phyloP scores from a whole-genome alignment of 2,113 vertebrate genomes.

The Mungos mungo region DNA sequence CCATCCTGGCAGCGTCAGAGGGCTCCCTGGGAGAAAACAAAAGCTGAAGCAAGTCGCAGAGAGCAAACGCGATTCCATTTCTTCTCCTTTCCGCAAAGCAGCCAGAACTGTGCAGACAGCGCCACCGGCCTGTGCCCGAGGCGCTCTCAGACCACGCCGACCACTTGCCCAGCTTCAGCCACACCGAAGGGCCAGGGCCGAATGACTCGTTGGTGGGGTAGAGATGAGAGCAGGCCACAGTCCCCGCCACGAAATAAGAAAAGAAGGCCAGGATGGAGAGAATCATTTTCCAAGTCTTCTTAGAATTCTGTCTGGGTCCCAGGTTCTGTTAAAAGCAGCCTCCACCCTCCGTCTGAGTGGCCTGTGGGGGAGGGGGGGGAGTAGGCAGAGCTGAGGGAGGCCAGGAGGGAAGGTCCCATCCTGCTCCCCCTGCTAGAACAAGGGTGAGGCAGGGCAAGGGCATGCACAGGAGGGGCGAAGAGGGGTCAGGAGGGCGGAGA shows the following conservation, averaged over 20 bases:
- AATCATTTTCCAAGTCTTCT: neutral
- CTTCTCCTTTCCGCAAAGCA: conserved; percentile 54
- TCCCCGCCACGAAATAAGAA: neutral
- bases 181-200: conserved; percentile 55
- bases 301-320: neutral
- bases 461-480: neutral
- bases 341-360: neutral
- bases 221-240: neutral
- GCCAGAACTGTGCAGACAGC: conserved; percentile 63
- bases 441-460: neutral
- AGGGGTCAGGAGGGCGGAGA: neutral
- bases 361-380: neutral
- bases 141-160: conserved; percentile 68
- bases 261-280: neutral
- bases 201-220: neutral
- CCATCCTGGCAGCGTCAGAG: neutral
- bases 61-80: conserved; percentile 41
- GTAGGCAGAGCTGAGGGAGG: accelerated
- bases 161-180: conserved; percentile 66
- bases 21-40: neutral
- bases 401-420: too few relatives aligned
- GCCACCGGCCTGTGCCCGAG: conserved; percentile 73
- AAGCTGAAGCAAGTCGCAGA: neutral
- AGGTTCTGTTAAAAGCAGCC: neutral
- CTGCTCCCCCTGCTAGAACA: neutral